Base-by-base conservation (phyloP, 2,888 invertebrate genomes). In the Oegoconia quadripuncta region DNA sequence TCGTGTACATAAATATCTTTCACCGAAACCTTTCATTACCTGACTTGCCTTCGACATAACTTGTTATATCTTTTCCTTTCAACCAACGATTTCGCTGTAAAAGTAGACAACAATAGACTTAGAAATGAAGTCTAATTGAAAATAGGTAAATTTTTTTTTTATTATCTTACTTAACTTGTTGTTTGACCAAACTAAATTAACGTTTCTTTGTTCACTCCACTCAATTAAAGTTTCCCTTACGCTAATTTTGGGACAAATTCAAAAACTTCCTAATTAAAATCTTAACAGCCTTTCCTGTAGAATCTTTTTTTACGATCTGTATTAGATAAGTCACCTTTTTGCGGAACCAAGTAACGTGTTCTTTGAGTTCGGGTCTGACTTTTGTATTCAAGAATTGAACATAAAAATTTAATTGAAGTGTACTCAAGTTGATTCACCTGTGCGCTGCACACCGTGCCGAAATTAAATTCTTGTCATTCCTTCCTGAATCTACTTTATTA, bases 221-320 rank as follows among this genome's bases (percentile, higher is more conserved):
- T 67, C 75, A 72, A 80, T 80, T 79, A 69, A 74, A 74, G 64
- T 74, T 72, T 63, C 54, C 66, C 52, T 58, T 56, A 44, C 52
- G 64, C 68, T 60, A 73, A 79, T 78, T 79, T 71, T 63, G 63
- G 50, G 56, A 50, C 50, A 67, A 79, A 75, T 77, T 75, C 74
- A 50, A 52, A 59, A 69, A 74, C 59, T 70, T 75, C 57, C 50
- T 64, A 71, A 74, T 73, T 73, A 70, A 73, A 77, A 68, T 64
- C 51, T 60, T 46, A 39, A 42, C 50, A 52, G 60, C 56, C 50
- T 49, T 52, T 50, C 53, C 60, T 58, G 54, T n/a, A 55, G 46
- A 59, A 64, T 59, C 55, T 55, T 62, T 59, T 60, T 54, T 40
- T 43, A 35, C 48, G 50, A 52, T 51, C 50, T 56, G 54, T 52